phyloP scores from a whole-genome alignment of 2,888 invertebrate species.

The Drosophila borealis region DNA sequence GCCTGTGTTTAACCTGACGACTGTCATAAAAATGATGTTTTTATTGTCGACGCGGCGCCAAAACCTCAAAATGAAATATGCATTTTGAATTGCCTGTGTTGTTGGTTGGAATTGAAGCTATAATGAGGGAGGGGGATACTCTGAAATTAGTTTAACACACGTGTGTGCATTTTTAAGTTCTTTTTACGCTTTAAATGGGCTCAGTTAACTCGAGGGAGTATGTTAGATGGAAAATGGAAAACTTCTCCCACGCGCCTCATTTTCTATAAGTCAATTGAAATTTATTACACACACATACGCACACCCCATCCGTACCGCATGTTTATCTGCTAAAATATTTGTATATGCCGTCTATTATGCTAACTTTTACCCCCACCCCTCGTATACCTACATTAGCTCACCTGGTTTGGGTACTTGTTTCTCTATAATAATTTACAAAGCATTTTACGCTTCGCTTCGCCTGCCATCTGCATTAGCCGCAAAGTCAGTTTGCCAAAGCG shows the following conservation, averaged over 20 bases:
- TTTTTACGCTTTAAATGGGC: conserved; percentile 12
- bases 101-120: conserved; percentile 17
- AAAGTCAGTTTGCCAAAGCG: conserved; percentile 63
- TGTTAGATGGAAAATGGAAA: conserved; percentile 6
- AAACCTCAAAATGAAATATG: conserved; percentile 58
- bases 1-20: conserved; percentile 29
- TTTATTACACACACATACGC: conserved; percentile 60
- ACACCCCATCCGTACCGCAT: conserved; percentile 15
- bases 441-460: conserved; percentile 74
- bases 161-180: conserved; percentile 33
- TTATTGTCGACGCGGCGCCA: conserved; percentile 53
- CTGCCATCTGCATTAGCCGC: conserved; percentile 75
- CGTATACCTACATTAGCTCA: background rate
- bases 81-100: conserved; percentile 50
- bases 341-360: conserved; percentile 34
- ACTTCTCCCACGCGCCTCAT: conserved; percentile 23
- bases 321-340: conserved; percentile 62
- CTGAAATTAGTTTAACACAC: conserved; percentile 23
- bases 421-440: conserved; percentile 74
- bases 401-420: conserved; percentile 20
- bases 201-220: no score
- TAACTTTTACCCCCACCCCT: conserved; percentile 3
- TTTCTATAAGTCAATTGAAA: conserved; percentile 73
- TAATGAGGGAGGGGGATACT: background rate
- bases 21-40: conserved; percentile 65